Evolutionary conservation across 2,113 vertebrate genomes (phyloP), one percentile per base, ranked within the genome.

Genomic region (Setophaga kirtlandii): DNA sequence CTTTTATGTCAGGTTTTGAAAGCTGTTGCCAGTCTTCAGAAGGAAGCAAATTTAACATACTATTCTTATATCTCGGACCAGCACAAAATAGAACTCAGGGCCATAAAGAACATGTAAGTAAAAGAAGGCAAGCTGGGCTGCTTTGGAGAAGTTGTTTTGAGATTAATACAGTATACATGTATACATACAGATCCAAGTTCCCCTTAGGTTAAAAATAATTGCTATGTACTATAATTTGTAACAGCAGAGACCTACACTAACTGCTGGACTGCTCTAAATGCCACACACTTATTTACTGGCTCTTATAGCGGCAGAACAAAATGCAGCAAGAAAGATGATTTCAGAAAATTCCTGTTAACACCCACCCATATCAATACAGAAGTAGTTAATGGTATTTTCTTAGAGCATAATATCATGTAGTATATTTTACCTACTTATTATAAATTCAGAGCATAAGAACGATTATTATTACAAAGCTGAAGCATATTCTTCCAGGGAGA

Each of bases 191-290:
- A 90, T 85, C 30, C 67, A 96, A 82, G 49, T 71, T 94, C 63
- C 90, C 69, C 44, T 84, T 84, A 85, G 91, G 73, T 67, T 52
- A 71, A 96, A 96, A 95, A 70, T 33, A 95, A 86, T 93, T 25
- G 35, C 80, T 93, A 35, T 55, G 50, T 67, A 62, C 78, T 91
- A 21, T 30, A 46, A 59, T 27, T 24, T 53, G 41, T 47, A 87
- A 94, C 65, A 95, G 63, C 80, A 93, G 83, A 90, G 63, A 88
- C 33, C 63, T 79, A 10, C 28, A 42, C 69, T 91, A 97, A 70
- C 92, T 96, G 77, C 90, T 97, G 86, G 62, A 69, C 52, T 42
- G 41, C 44, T 93, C 59, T 95, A 77, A 95, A 95, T 90, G 62
- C 69, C 88, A 96, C 89, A 78, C 12, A 24, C 30, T 88, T 50